Evolutionary conservation across 2,113 vertebrate species (phyloP).

Genomic region (Hepsetus odoe): DNA sequence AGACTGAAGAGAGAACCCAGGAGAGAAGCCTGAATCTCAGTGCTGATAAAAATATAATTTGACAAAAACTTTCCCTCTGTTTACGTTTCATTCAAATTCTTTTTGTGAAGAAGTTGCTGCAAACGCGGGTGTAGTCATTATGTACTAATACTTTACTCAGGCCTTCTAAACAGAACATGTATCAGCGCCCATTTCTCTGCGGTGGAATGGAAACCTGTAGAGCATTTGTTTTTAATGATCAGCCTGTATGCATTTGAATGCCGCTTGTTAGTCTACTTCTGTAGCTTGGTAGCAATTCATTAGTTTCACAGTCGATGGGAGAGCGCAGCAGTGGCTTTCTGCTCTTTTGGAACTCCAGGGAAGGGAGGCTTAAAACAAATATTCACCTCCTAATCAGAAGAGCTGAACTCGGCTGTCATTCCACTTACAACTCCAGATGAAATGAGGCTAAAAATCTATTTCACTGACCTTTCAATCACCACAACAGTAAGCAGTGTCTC

Average conservation of each 20-base stretch:
- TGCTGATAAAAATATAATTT: background rate
- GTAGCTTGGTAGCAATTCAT: slow-evolving; percentile 59
- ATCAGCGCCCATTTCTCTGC: background rate
- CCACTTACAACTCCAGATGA: slow-evolving; percentile 10
- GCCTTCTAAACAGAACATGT: background rate
- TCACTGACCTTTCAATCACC: background rate
- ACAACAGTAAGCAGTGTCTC: background rate
- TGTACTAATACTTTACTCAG: background rate
- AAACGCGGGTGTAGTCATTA: background rate
- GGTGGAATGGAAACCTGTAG: background rate
- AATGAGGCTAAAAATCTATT: background rate
- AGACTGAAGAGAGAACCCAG: too few species aligned
- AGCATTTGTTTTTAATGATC: slow-evolving; percentile 41
- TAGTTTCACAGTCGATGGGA: slow-evolving; percentile 64
- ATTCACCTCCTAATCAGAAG: slow-evolving; percentile 64
- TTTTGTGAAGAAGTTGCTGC: background rate
- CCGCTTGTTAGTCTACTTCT: slow-evolving; percentile 54
- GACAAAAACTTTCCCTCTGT: background rate
- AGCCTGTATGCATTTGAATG: slow-evolving; percentile 27
- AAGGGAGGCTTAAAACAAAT: slow-evolving; percentile 46
- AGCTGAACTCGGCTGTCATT: slow-evolving; percentile 26
- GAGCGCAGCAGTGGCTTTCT: slow-evolving; percentile 49
- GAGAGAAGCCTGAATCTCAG: too few species aligned
- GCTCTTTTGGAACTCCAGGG: slow-evolving; percentile 52
- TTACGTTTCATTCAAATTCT: background rate